phyloP scores from a whole-genome alignment of 2,888 invertebrate genomes.

The Brachyptera risi region DNA sequence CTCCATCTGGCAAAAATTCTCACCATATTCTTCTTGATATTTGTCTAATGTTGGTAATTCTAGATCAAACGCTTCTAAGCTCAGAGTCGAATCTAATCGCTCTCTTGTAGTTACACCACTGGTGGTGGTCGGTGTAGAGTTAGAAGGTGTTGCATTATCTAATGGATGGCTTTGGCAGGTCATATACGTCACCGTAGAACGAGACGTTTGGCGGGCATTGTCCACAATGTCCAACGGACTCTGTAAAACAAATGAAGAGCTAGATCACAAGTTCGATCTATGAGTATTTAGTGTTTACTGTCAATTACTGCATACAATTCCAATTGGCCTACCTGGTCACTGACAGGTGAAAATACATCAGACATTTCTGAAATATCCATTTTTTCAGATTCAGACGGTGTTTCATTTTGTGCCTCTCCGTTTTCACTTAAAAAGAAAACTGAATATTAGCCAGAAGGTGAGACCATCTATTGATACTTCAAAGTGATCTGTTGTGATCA shows the following conservation, averaged over 20 bases:
- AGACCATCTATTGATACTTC: too few species aligned
- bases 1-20: too few species aligned
- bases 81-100: constrained; percentile 26
- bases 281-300: not conserved
- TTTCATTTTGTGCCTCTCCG: constrained; percentile 28
- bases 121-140: too few species aligned
- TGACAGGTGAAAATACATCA: constrained; percentile 26
- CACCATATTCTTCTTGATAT: constrained; percentile 30
- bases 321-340: constrained; percentile 19
- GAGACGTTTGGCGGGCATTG: constrained; percentile 5
- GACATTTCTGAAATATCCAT: constrained; percentile 31
- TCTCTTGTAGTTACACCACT: too few species aligned
- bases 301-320: not conserved
- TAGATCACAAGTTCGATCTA: not conserved
- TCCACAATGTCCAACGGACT: constrained; percentile 26
- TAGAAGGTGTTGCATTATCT: constrained; percentile 30
- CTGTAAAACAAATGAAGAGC: constrained; percentile 16
- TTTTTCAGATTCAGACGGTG: constrained; percentile 28
- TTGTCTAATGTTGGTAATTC: constrained; percentile 28
- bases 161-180: constrained; percentile 15
- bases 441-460: not conserved
- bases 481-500: too few species aligned
- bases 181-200: too few species aligned
- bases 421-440: too few species aligned
- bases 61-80: constrained; percentile 28